Conservation (phyloP, 1,140 invertebrate genomes). For the Subanguina moxae region DNA sequence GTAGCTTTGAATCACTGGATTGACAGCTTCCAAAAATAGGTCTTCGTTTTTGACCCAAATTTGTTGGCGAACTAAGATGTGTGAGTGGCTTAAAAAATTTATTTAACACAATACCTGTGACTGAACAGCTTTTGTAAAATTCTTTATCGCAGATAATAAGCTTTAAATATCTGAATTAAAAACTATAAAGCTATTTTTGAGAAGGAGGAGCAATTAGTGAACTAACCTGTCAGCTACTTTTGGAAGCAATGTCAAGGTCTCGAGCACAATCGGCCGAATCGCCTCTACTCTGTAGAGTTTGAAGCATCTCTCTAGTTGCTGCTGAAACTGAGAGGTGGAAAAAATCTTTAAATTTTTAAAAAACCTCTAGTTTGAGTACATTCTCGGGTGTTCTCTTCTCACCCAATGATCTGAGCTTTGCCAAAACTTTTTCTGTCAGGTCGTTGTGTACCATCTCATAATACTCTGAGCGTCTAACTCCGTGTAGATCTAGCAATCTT, state of each 20-base stretch:
- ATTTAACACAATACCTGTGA: constrained; percentile 4
- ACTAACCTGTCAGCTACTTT: constrained; percentile 33
- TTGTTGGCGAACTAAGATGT: constrained; percentile 34
- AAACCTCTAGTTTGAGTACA: constrained; percentile 34
- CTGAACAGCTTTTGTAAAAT: constrained; percentile 35
- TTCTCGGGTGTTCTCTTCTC: constrained; percentile 30
- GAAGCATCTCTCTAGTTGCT: constrained; percentile 31
- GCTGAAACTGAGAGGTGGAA: not conserved
- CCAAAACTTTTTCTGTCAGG: constrained; percentile 30
- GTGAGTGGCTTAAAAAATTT: not conserved
- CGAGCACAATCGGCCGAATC: constrained; percentile 44
- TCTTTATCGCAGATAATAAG: constrained; percentile 43
- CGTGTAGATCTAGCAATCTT: constrained; percentile 40
- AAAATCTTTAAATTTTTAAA: not conserved
- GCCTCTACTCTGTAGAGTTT: constrained; percentile 28
- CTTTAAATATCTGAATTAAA: constrained; percentile 42
- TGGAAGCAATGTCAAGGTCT: constrained; percentile 35
- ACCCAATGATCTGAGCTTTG: constrained; percentile 30
- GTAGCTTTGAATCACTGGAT: constrained; percentile 40
- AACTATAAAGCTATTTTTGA: constrained; percentile 11
- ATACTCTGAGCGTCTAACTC: constrained; percentile 32
- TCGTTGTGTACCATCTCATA: constrained; percentile 32
- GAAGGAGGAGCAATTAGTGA: no score
- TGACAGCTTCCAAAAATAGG: constrained; percentile 38
- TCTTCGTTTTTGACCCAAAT: constrained; percentile 46